A percentile compares a stretch with the other conserved stretches of the same genome.
phyloP scores from a whole-genome alignment of 2,113 vertebrate genomes.

The Grallaria varia region DNA sequence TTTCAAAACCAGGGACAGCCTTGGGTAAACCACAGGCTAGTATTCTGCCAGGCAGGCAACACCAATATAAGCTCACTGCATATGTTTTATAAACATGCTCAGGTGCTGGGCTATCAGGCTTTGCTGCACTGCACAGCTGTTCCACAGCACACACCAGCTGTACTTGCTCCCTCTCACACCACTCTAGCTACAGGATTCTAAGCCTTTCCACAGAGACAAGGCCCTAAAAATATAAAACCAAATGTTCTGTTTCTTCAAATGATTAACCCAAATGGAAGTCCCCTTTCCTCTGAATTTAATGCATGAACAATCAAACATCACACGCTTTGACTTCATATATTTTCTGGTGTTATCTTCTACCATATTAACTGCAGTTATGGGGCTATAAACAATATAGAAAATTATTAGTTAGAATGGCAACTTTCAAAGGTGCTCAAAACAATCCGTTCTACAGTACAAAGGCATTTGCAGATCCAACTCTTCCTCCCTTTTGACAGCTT shows the following conservation, averaged over 20 bases:
- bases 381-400: background rate
- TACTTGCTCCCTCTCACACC: background rate
- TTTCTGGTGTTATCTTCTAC: background rate
- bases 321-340: background rate
- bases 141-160: background rate
- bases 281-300: background rate
- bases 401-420: background rate
- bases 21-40: conserved; percentile 13
- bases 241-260: background rate
- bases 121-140: background rate
- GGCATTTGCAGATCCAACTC: background rate
- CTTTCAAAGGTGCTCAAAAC: background rate
- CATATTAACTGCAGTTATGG: background rate
- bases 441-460: background rate
- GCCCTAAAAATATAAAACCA: background rate
- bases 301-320: background rate
- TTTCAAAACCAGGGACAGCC: background rate
- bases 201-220: background rate
- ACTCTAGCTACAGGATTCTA: background rate
- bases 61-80: background rate
- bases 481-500: background rate
- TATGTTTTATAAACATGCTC: background rate
- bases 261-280: background rate
- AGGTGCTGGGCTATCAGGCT: conserved; percentile 1
- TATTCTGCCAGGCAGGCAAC: background rate